Evolutionary conservation across 2,888 invertebrate genomes (phyloP), one percentile per base, ranked within the genome.

Genomic region (Alsophila aescularia): DNA sequence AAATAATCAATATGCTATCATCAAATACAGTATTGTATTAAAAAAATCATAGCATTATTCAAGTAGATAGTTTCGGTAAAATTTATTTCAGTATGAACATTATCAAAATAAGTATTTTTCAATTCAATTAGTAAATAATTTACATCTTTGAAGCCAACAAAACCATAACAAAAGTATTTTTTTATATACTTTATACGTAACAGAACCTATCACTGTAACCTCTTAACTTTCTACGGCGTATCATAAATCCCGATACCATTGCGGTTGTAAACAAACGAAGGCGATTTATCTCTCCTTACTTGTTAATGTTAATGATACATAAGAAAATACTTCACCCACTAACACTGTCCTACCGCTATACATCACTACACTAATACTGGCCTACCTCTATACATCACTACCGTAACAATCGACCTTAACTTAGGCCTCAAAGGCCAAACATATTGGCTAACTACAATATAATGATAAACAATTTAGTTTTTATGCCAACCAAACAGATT

Each of bases 321-420:
- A 39, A 51, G 51, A 45, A 57, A 56, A 51, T 47, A 52, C 48
- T 53, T 44, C 42, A n/a, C n/a, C n/a, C n/a, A n/a, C 34, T 14
- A 35, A 14, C 24, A 40, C 37, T 44, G 35, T 36, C 52, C 50
- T 58, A 40, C 55, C 55, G 54, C 40, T 40, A 60, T 50, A 58
- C 52, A 43, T 42, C 42, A 41, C 41, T 34, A 49, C 45, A 24
- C 34, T 14, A 35, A 14, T 29, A 40, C 37, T 44, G 35, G 40
- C 52, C 50, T 58, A 40, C 55, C 55, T 57, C 40, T 40, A 60
- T 50, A 58, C 52, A 43, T 42, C 42, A 41, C 41, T 34, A 49
- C 45, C 48, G 48, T 45, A 37, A 50, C 43, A 18, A 48, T 29
- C 58, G 65, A 66, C 63, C 63, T 66, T 58, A 66, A 45, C 52